Evolutionary conservation across 2,797 vertebrate genomes (phyloP).

Genomic region (Fundulus diaphanus): DNA sequence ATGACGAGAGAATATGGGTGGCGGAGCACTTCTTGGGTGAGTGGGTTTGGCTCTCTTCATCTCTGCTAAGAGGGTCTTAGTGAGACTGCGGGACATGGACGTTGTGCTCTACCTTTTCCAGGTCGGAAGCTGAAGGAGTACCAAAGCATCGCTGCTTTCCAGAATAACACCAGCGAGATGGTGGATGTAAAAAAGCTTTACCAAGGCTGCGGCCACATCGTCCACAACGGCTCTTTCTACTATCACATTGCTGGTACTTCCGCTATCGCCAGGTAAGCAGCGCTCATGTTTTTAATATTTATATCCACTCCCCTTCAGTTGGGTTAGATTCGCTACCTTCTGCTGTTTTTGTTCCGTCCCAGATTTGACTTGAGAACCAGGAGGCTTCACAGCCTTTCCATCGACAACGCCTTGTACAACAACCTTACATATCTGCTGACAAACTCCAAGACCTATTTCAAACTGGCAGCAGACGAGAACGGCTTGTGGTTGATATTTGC

Average conservation of each 20-base stretch:
- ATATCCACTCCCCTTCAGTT: background rate
- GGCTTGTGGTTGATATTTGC: conserved; percentile 95
- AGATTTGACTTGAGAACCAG: conserved; percentile 86
- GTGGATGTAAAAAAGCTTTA: conserved; percentile 88
- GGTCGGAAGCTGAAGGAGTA: conserved; percentile 89
- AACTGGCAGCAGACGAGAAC: conserved; percentile 91
- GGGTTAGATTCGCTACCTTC: background rate
- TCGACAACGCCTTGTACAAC: conserved; percentile 88
- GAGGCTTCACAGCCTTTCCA: conserved; percentile 74
- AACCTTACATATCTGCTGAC: conserved; percentile 90
- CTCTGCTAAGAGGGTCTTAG: no score
- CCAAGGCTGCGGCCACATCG: conserved; percentile 90
- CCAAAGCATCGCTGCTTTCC: conserved; percentile 82
- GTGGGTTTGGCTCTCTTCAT: background rate
- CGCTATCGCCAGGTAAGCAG: conserved; percentile 87
- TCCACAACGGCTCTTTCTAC: conserved; percentile 90
- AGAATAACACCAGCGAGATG: conserved; percentile 80
- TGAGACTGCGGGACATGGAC: background rate
- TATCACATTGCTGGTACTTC: conserved; percentile 91
- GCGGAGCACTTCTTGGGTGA: conserved; percentile 92
- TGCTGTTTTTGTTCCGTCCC: conserved; percentile 21
- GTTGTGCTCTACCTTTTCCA: conserved; percentile 47
- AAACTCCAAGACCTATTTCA: conserved; percentile 97
- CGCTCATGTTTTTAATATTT: background rate
- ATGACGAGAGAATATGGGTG: conserved; percentile 91